Percentiles rank a stretch among this genome's conserved stretches.
These are phyloP conservation scores for Rutilus rutilus DNA, from an alignment of 2,113 vertebrate genomes.

Conservation along the genomic window DNA sequence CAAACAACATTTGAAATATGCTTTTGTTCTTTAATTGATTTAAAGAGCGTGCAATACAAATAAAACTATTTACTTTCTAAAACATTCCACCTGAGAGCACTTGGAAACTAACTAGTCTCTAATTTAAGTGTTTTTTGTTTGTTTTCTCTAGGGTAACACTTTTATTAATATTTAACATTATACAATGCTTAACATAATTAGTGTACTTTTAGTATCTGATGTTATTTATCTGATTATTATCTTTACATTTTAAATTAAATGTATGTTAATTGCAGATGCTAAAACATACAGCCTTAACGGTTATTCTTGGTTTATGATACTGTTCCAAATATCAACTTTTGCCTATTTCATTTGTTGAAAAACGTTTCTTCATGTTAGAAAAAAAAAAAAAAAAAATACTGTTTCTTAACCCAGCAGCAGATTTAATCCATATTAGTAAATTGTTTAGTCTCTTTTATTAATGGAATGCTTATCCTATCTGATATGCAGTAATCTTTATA, in stretches of 20 bases:
- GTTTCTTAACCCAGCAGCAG: not conserved
- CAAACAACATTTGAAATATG: not conserved
- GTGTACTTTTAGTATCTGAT: not conserved
- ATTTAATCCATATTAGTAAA: not conserved
- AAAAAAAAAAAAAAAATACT: not conserved
- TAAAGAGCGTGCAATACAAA: conserved; percentile 18
- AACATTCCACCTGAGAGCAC: not conserved
- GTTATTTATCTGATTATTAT: not conserved
- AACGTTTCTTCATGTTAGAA: no score
- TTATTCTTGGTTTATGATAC: not conserved
- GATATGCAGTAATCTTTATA: no score
- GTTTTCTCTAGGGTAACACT: not conserved
- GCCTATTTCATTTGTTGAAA: not conserved
- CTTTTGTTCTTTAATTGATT: conserved; percentile 45
- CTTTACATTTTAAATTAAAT: not conserved
- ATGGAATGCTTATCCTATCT: no score
- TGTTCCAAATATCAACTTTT: not conserved
- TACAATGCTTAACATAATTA: not conserved
- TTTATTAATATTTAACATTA: not conserved
- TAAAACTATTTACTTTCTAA: conserved; percentile 30
- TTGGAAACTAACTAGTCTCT: not conserved
- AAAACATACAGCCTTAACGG: not conserved
- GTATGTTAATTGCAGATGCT: not conserved
- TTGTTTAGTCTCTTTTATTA: no score
- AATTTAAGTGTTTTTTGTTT: not conserved